Base-by-base conservation (phyloP, 2,113 vertebrate species). In the Saguinus midas region DNA sequence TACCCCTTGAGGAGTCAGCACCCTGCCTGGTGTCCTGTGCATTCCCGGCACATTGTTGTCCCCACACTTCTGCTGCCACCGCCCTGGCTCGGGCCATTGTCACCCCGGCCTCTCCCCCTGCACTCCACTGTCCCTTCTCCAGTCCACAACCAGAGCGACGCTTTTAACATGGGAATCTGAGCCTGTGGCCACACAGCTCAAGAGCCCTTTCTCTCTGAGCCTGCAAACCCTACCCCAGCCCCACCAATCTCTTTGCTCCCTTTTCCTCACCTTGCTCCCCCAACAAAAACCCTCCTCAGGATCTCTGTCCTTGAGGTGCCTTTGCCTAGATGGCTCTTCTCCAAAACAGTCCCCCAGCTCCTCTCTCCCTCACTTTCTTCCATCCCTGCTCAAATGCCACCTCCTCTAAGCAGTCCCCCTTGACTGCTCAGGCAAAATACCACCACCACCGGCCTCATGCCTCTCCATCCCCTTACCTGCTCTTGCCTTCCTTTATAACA, bases 201-300 rank as follows among this genome's bases (percentile, higher is more conserved):
- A 76, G 40, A 75, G 29, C 20, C 35, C 35, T 70, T 52, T 61
- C 17, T 29, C 35, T n/a, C 23, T 4, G 9, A 14, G 72, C 45
- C 83, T 18, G 29, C 17, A 8, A 16, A 14, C 10, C 68, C 81
- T 89, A 79, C 78, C 78, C 79, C 12, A 72, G 9, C n/a, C 37
- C 68, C 0, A 1, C 0, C 0, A 0, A 2, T 37, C 37, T 48
- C 18, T 1, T 4, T 1, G 25, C 52, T 27, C 18, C 35, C 6
- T 9, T 27, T 64, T 20, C 27, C 0, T 72, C 50, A 35, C 40
- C 37, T 32, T 16, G 82, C 32, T 40, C 13, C 11, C 16, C 86
- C 23, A 3, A 25, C 35, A 48, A 32, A 29, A 68, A 21, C 29
- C 48, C 40, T 29, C 32, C 23, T 29, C 4, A 3, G 50, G 50